These are phyloP conservation scores for Limnodromus scolopaceus DNA, from an alignment of 2,797 vertebrate genomes.

Conservation along the genomic window DNA sequence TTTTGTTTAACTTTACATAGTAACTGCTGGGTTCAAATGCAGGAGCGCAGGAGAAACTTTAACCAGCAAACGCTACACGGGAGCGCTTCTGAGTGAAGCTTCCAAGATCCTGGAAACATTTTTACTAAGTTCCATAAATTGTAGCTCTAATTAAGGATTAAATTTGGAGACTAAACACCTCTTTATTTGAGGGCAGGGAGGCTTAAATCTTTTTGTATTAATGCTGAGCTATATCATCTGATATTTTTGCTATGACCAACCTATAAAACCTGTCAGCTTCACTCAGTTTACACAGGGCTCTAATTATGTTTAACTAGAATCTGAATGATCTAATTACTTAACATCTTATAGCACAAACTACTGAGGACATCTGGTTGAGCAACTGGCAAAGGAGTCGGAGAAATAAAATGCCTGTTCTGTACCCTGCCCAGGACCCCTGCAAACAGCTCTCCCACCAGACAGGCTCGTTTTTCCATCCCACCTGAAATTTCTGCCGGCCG, in stretches of 20 bases:
- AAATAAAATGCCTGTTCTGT: neutral
- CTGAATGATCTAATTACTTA: slow-evolving; percentile 79
- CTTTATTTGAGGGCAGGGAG: slow-evolving; percentile 28
- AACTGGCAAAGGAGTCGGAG: slow-evolving; percentile 34
- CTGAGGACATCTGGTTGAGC: slow-evolving; percentile 73
- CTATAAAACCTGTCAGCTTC: slow-evolving; percentile 76
- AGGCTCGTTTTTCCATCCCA: neutral
- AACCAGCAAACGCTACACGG: neutral
- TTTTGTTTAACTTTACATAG: neutral
- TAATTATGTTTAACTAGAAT: slow-evolving; percentile 80
- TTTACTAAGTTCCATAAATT: slow-evolving; percentile 22
- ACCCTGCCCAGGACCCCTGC: neutral
- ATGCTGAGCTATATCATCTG: slow-evolving; percentile 62
- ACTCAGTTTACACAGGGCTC: slow-evolving; percentile 76
- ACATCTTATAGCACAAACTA: slow-evolving; percentile 73
- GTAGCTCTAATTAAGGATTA: slow-evolving; percentile 33
- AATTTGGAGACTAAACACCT: slow-evolving; percentile 29
- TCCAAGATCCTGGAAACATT: slow-evolving; percentile 1
- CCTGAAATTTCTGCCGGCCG: neutral
- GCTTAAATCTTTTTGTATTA: slow-evolving; percentile 56
- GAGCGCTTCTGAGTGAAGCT: neutral
- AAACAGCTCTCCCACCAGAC: neutral
- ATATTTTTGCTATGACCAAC: slow-evolving; percentile 69
- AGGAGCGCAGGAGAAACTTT: neutral
- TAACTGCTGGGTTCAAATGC: neutral